Percentiles rank a stretch among this genome's conserved stretches.
These are phyloP conservation scores for Drosophila ironensis DNA, from an alignment of 1,140 invertebrate genomes.

Conservation along the genomic window DNA sequence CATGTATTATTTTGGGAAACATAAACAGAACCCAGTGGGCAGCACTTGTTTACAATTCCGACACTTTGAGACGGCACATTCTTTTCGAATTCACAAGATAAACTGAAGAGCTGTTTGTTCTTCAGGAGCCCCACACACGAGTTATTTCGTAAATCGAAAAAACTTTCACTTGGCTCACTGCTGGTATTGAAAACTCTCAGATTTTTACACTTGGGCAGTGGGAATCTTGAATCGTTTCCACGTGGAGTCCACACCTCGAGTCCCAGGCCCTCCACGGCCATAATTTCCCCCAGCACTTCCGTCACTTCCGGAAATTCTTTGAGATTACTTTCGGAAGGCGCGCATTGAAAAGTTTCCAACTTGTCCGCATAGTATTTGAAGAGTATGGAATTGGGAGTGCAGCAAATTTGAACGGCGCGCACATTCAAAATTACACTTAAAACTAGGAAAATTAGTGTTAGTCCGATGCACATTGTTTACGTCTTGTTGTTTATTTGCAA, in stretches of 20 bases:
- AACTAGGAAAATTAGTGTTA: conserved; percentile 12
- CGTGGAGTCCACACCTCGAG: conserved; percentile 20
- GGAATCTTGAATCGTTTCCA: background rate
- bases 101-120: conserved; percentile 5
- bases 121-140: conserved; percentile 17
- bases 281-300: conserved; percentile 23
- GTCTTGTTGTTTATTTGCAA: conserved; percentile 2
- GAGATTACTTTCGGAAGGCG: conserved; percentile 6
- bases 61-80: conserved; percentile 39
- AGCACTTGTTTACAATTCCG: conserved; percentile 33
- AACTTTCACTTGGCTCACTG: conserved; percentile 11
- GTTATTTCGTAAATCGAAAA: conserved; percentile 7
- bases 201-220: conserved; percentile 17
- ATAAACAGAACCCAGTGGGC: conserved; percentile 37
- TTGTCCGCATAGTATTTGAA: conserved; percentile 11
- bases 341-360: conserved; percentile 10
- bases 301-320: conserved; percentile 18
- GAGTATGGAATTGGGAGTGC: conserved; percentile 7
- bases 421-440: conserved; percentile 24
- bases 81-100: conserved; percentile 31
- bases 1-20: conserved; percentile 41
- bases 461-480: conserved; percentile 25
- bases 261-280: conserved; percentile 12
- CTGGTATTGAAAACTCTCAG: background rate
- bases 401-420: conserved; percentile 14